Evolutionary conservation across 2,797 vertebrate species (phyloP), one percentile per base, ranked within the genome.

Genomic region (Oophaga sylvatica): DNA sequence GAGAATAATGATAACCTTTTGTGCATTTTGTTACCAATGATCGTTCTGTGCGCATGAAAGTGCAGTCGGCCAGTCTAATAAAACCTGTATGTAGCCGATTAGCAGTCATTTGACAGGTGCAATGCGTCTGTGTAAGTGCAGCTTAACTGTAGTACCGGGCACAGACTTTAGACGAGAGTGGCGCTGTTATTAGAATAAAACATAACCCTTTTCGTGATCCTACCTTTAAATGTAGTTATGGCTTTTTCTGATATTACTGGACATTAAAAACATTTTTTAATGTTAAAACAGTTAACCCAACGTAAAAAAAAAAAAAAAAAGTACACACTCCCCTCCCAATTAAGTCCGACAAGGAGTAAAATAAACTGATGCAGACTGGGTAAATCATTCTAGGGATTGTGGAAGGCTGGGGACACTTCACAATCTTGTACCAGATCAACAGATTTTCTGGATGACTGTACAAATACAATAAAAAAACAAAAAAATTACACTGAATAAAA

Each of bases 381-480:
- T 84, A 82, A 90, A 88, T 89, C 48, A 86, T 82, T 81, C 90
- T 91, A 90, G 90, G 4, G 90, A 77, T 90, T 84, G 87, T 62
- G 81, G 65, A 81, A 77, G 19, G 48, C 11, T 81, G 63, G 80
- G 41, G 29, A 79, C 56, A 75, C 31, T 73, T 75, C 45, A 35
- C 77, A 63, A 71, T 80, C 68, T 86, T 78, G 83, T 78, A 82
- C 83, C 87, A 81, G 60, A 41, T 59, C 41, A 90, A 90, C 82
- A 91, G 90, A 91, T 90, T 91, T 91, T 93, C 90, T 92, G 53
- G 90, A 90, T 90, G 91, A 90, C 90, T 91, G 91, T 91, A 95
- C 91, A 93, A 92, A 94, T 85, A 90, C 90, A 91, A 92, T 87
- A 92, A 94, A 93, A 94, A 90, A 71, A 41, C n/a, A n/a, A n/a